phyloP scores from a whole-genome alignment of 37 sponge, comb jelly and placozoan species.

The Petrosia ficiformis region DNA sequence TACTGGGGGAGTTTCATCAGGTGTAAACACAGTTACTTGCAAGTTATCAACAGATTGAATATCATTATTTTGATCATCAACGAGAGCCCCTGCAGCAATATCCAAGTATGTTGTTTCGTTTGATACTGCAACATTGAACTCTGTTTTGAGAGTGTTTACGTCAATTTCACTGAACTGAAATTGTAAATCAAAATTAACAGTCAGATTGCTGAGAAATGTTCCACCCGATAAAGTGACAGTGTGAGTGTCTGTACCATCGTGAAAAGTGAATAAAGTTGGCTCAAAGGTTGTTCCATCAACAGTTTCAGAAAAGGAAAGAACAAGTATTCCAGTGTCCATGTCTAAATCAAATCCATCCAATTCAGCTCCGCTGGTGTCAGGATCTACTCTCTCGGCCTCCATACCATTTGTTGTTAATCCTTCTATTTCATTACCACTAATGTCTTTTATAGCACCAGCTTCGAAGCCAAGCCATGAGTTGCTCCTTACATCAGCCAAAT shows the following conservation, averaged over 20 bases:
- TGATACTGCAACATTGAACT: slow-evolving; percentile 44
- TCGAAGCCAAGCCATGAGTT: slow-evolving; percentile 55
- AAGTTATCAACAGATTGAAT: slow-evolving; percentile 35
- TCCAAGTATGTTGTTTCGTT: slow-evolving; percentile 56
- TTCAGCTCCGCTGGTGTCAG: slow-evolving; percentile 64
- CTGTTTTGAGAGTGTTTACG: slow-evolving; percentile 71
- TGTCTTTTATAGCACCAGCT: slow-evolving; percentile 40
- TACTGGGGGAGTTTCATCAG: slow-evolving; percentile 51
- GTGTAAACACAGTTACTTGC: slow-evolving; percentile 33
- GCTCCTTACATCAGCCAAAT: slow-evolving; percentile 32
- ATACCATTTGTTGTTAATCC: slow-evolving; percentile 1
- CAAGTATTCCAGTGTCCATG: slow-evolving; percentile 73
- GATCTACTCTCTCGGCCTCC: slow-evolving; percentile 21
- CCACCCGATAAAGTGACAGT: slow-evolving; percentile 54
- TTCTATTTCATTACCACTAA: slow-evolving; percentile 25
- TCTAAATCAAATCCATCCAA: slow-evolving; percentile 68
- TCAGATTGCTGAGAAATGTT: slow-evolving; percentile 16
- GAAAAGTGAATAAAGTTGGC: slow-evolving; percentile 57
- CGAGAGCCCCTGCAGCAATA: slow-evolving; percentile 28
- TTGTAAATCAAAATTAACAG: slow-evolving; percentile 14
- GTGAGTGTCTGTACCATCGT: slow-evolving; percentile 26
- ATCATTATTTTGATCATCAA: slow-evolving; percentile 59
- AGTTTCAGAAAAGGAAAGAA: slow-evolving; percentile 63
- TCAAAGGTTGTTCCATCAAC: slow-evolving; percentile 54
- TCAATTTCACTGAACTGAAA: slow-evolving; percentile 32